Conservation (phyloP, 2,888 invertebrate species). For the Cyclophora albipunctata region DNA sequence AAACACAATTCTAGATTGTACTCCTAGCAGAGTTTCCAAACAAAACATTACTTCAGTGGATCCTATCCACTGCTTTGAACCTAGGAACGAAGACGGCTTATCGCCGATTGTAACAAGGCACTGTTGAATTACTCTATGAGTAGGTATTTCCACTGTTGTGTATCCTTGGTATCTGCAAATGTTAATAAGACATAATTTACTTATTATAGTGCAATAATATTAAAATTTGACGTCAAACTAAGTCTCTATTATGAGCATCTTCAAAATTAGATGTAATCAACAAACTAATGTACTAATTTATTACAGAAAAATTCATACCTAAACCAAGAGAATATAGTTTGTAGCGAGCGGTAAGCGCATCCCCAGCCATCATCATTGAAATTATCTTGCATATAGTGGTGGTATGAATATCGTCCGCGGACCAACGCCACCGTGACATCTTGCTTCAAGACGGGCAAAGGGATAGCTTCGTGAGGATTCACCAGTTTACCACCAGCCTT, state of each 20-base stretch:
- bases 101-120: conserved; percentile 96
- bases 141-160: conserved; percentile 83
- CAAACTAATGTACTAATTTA: too few relatives aligned
- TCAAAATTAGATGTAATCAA: too few relatives aligned
- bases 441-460: conserved; percentile 39
- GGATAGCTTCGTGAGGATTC: conserved; percentile 83
- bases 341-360: conserved; percentile 97
- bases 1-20: conserved; percentile 87
- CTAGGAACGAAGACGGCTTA: conserved; percentile 89
- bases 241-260: too few relatives aligned
- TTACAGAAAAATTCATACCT: conserved; percentile 56
- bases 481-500: conserved; percentile 74
- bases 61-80: conserved; percentile 97
- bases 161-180: conserved; percentile 84
- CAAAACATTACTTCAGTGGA: conserved; percentile 97
- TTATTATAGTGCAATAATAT: neutral
- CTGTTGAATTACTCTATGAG: conserved; percentile 91
- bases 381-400: conserved; percentile 97
- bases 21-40: conserved; percentile 84
- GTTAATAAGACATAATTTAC: neutral
- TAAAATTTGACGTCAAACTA: neutral
- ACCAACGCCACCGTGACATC: conserved; percentile 71
- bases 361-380: conserved; percentile 99
- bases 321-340: conserved; percentile 98
- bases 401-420: conserved; percentile 91